Evolutionary conservation across 1,140 invertebrate genomes (phyloP).

Genomic region (Apis dorsata): DNA sequence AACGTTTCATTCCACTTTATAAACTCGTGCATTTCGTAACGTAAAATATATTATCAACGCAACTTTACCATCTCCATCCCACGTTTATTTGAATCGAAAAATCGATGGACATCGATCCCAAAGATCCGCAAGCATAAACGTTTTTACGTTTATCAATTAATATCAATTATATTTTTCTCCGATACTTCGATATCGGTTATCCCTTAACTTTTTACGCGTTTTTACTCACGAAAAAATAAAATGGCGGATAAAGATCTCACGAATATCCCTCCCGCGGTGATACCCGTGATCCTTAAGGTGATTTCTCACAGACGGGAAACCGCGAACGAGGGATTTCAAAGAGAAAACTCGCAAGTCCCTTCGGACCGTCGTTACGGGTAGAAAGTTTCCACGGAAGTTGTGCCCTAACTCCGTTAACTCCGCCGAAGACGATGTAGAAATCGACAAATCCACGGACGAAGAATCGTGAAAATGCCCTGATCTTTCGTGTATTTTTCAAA

Average conservation of each 20-base stretch:
- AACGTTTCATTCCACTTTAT: not conserved
- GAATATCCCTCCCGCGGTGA: conserved; percentile 46
- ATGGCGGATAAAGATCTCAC: conserved; percentile 40
- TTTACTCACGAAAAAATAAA: conserved; percentile 5
- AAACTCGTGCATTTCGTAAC: not conserved
- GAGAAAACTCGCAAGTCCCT: conserved; percentile 64
- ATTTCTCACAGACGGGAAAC: conserved; percentile 61
- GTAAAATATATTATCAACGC: not conserved
- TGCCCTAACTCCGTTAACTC: conserved; percentile 67
- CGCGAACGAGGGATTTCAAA: conserved; percentile 58
- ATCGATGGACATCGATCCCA: not conserved
- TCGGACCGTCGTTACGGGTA: conserved; percentile 68
- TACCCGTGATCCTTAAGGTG: conserved; percentile 65
- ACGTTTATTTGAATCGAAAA: not conserved
- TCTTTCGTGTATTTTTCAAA: conserved; percentile 11
- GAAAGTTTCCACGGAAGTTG: conserved; percentile 72
- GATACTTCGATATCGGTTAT: not conserved
- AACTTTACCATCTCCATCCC: not conserved
- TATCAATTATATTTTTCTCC: not conserved
- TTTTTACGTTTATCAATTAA: not conserved
- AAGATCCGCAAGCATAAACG: not conserved
- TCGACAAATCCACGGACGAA: conserved; percentile 68
- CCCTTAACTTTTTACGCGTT: not conserved
- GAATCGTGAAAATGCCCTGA: conserved; percentile 31
- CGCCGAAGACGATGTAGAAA: conserved; percentile 59